Conservation (phyloP, 2,113 vertebrate genomes). For the Stomatorhinus ivindoensis region DNA sequence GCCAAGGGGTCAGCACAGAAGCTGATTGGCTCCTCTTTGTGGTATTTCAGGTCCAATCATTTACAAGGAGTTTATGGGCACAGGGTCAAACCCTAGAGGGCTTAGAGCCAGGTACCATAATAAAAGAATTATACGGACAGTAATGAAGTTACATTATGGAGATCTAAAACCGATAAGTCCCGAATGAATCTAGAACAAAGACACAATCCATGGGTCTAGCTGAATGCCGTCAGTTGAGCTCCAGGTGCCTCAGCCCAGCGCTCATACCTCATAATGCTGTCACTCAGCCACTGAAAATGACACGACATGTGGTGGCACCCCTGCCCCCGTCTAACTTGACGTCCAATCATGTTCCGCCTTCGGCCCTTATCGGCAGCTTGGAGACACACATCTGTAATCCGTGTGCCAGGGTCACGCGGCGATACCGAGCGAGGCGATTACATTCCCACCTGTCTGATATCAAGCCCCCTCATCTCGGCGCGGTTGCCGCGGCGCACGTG, state of each 20-base stretch:
- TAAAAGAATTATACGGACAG: neutral
- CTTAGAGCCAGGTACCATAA: neutral
- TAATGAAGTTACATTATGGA: neutral
- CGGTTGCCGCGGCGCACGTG: neutral
- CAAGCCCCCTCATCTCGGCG: neutral
- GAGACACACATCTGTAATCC: neutral
- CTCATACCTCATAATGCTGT: neutral
- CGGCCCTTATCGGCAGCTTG: neutral
- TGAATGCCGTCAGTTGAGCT: neutral
- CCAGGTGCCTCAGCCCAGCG: neutral
- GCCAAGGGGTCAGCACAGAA: neutral
- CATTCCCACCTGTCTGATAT: conserved; percentile 7
- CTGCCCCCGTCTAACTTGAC: neutral
- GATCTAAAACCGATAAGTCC: neutral
- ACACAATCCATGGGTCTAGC: neutral
- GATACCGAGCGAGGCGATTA: neutral
- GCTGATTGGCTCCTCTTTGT: neutral
- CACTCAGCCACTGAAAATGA: neutral
- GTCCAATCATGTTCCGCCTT: neutral
- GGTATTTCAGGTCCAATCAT: neutral
- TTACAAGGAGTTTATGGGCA: neutral
- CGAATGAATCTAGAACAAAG: neutral
- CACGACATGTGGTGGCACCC: neutral
- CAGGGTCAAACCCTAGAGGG: neutral
- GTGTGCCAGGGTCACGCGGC: neutral